Percentiles rank a stretch among this genome's conserved stretches.
Conservation (phyloP, 2,113 vertebrate genomes). For the Megaceryle torquata region DNA sequence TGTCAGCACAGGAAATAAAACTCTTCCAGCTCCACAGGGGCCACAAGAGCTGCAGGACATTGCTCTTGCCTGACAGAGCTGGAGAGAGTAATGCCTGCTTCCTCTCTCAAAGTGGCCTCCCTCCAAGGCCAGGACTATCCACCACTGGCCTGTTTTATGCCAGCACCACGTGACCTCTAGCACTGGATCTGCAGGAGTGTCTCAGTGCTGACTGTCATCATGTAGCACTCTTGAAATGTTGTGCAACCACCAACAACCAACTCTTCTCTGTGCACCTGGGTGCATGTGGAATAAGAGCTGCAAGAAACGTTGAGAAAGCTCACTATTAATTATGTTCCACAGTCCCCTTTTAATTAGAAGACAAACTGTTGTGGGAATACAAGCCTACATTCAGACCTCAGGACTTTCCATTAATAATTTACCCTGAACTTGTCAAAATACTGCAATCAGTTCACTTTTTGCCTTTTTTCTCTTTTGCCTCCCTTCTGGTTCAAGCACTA, state of each 20-base stretch:
- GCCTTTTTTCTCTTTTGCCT: not conserved
- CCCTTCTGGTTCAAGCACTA: not conserved
- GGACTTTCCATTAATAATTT: constrained; percentile 41
- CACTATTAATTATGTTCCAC: constrained; percentile 57
- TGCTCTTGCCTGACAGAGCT: not conserved
- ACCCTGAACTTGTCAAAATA: constrained; percentile 8
- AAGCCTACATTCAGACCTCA: constrained; percentile 49
- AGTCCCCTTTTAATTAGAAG: constrained; percentile 63
- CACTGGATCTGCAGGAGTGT: not conserved
- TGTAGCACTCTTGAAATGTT: not conserved
- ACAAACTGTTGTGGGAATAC: constrained; percentile 61
- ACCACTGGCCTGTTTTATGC: not conserved
- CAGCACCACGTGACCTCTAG: not conserved
- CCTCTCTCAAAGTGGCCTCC: rapidly evolving
- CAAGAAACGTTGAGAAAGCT: constrained; percentile 4
- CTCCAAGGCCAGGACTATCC: not conserved
- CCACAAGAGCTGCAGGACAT: rapidly evolving
- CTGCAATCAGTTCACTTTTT: not conserved
- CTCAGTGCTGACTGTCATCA: not conserved
- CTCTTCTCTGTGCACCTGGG: not conserved
- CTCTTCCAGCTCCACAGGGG: not conserved
- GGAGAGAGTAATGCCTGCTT: not conserved
- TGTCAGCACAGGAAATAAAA: not conserved
- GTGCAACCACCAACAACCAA: not conserved
- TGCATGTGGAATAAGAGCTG: rapidly evolving